Percentiles rank a stretch among this genome's conserved stretches.
phyloP scores from a whole-genome alignment of 1,140 invertebrate species.

The Contarinia nasturtii region DNA sequence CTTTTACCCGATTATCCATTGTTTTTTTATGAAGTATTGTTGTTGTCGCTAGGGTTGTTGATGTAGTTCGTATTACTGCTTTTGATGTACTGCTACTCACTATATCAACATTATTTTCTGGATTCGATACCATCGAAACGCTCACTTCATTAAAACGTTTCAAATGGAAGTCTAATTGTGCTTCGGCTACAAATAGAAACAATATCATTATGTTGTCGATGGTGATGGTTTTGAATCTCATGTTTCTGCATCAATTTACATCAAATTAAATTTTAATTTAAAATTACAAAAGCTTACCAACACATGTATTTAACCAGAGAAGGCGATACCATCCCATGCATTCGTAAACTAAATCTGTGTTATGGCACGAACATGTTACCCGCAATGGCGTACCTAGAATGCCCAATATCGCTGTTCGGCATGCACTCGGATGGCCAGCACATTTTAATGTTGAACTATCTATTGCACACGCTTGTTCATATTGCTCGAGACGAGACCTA shows the following conservation, averaged over 20 bases:
- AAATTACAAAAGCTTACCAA: slow-evolving; percentile 43
- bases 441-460: slow-evolving; percentile 75
- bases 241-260: too few species aligned
- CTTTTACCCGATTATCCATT: too few species aligned
- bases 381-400: slow-evolving; percentile 70
- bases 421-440: slow-evolving; percentile 60
- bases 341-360: slow-evolving; percentile 61
- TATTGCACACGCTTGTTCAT: slow-evolving; percentile 76
- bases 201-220: too few species aligned
- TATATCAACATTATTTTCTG: not conserved
- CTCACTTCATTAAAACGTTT: slow-evolving; percentile 31
- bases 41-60: too few species aligned
- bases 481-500: slow-evolving; percentile 41
- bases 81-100: not conserved
- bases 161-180: slow-evolving; percentile 72
- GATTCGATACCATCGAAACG: slow-evolving; percentile 26
- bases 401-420: slow-evolving; percentile 60
- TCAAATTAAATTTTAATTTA: not conserved
- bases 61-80: not conserved
- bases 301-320: slow-evolving; percentile 81
- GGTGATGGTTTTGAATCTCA: too few species aligned
- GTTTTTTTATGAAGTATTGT: too few species aligned
- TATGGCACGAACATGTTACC: slow-evolving; percentile 67
- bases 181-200: slow-evolving; percentile 42
- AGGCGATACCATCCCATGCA: slow-evolving; percentile 76